Evolutionary conservation across 2,888 invertebrate genomes (phyloP).

Genomic region (Exephanes ischioxanthus): DNA sequence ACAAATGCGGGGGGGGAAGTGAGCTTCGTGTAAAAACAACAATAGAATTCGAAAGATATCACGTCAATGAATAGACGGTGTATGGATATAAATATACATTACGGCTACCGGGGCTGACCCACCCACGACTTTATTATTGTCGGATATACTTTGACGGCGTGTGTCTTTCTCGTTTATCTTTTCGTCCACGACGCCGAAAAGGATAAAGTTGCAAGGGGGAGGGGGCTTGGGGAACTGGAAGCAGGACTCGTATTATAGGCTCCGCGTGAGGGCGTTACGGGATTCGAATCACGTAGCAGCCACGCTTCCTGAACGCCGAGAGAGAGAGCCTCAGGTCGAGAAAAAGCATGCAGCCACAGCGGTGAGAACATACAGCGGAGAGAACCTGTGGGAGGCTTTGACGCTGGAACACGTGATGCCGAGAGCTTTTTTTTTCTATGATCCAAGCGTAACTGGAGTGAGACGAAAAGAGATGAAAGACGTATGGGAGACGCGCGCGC

Average conservation of each 20-base stretch:
- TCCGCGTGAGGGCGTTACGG: conserved; percentile 68
- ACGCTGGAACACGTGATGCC: conserved; percentile 44
- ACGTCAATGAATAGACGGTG: conserved; percentile 6
- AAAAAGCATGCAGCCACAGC: conserved; percentile 19
- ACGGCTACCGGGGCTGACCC: conserved; percentile 49
- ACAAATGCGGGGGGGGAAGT: background rate
- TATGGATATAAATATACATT: conserved; percentile 45
- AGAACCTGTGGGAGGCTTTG: conserved; percentile 57
- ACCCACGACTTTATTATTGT: conserved; percentile 59
- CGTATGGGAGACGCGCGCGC: conserved; percentile 5
- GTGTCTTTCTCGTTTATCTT: conserved; percentile 37
- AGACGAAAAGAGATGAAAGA: conserved; percentile 59
- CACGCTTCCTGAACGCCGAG: conserved; percentile 78
- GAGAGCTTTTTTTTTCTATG: conserved; percentile 57
- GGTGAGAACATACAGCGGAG: background rate
- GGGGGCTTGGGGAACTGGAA: conserved; percentile 40
- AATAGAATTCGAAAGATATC: conserved; percentile 37
- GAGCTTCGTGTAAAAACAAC: background rate
- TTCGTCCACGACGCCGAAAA: conserved; percentile 38
- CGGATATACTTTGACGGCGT: conserved; percentile 48
- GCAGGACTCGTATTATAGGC: conserved; percentile 59
- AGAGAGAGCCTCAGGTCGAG: conserved; percentile 61
- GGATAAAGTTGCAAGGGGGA: conserved; percentile 22
- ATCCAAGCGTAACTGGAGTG: conserved; percentile 53
- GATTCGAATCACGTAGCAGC: conserved; percentile 79